Base-by-base conservation (phyloP, 2,797 vertebrate species). In the Myoxocephalus aenaeus region DNA sequence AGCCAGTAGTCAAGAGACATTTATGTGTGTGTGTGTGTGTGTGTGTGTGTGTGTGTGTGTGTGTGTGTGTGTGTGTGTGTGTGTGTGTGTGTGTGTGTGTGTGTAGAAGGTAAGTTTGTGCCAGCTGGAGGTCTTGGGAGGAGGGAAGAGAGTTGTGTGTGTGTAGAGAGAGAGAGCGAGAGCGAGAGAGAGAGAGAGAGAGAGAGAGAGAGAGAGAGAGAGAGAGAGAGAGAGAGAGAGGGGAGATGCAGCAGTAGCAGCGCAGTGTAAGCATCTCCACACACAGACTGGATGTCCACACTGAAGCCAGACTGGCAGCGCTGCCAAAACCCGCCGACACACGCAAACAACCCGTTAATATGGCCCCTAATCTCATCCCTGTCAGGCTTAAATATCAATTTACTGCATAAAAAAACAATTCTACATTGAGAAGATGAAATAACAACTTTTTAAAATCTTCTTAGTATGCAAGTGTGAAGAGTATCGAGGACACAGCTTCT, bases 61-160 rank as follows among this genome's bases (percentile, higher is more conserved):
- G 56, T 70, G 78, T 73, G 76, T 65, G 80, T 40, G 73, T 70
- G 73, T 70, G 61, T 61, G 51, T 56, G 68, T 61, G 61, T 68
- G 66, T 46, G 40, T 42, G 69, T 70, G 62, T 62, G 46, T 57
- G 68, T 56, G 61, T 68, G 66, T 56, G 79, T 73, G 71, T 67
- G 81, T 61, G 2, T 3, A 67, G 69, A 68, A 54, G 65, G 73
- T 84, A 51, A 54, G 64, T 84, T 66, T 75, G 75, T 88, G 90
- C 89, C 90, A 90, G 85, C 86, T 90, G 84, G 83, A 90, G 75
- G 80, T 89, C 87, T 92, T 87, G 83, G 71, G 85, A 82, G 82
- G 77, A 86, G 72, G 65, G 58, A 78, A 44, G 75, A 48, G 64
- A 58, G 69, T 70, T 27, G 50, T 74, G 69, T 54, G 17, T 70